Evolutionary conservation across 2,113 vertebrate genomes (phyloP), one percentile per base, ranked within the genome.

Genomic region (Scatophagus argus): DNA sequence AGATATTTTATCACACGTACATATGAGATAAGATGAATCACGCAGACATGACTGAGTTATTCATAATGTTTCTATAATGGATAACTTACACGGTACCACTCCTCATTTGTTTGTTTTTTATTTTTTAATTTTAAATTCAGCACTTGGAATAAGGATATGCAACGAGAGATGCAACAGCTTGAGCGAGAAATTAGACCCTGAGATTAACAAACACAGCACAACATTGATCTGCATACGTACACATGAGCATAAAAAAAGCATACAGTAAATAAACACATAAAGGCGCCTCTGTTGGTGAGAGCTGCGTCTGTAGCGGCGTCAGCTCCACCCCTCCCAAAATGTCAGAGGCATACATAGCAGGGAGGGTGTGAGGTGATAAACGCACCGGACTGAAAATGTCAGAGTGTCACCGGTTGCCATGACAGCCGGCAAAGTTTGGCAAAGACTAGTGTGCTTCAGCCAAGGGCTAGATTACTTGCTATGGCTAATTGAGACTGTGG

Each of bases 381-480:
- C 65, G 76, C 86, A 67, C 62, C 74, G 78, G 58, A 73, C 77
- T 91, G 88, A 84, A 93, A 93, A 94, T 93, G 91, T 93, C 87
- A 91, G 69, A 54, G 87, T 91, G 89, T 89, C 88, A 89, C 81
- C 47, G 51, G 88, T 94, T 94, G 85, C 91, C 92, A 91, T 93
- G 92, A 91, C 90, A 92, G 90, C 91, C 81, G 59, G 79, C 59
- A 84, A 91, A 91, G 88, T 90, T 93, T 94, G 90, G 91, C 93
- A 83, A 80, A 58, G 69, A 72, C 61, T 70, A 12, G 76, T 85
- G 79, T 58, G 75, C 63, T 73, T 77, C 85, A 66, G 92, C 86
- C 86, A 94, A 94, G 93, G 90, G 93, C 85, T 91, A 92, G 65
- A 88, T 77, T 66, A 85, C 86, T 89, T 80, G 69, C 79, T 74